Evolutionary conservation across 2,797 vertebrate species (phyloP).

Genomic region (Graptemys geographica): DNA sequence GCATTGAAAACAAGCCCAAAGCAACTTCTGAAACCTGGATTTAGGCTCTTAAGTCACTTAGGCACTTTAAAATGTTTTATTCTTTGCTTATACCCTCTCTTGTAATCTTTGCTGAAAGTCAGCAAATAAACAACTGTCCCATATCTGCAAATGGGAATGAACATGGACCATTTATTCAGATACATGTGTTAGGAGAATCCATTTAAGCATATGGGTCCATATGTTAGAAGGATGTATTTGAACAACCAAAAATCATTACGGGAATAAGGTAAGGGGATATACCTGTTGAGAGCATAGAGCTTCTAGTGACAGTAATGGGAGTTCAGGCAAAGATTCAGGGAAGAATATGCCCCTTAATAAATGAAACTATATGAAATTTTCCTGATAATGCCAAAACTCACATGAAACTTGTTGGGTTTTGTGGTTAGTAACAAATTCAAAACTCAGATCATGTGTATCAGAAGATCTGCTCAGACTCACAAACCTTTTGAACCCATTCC

Average conservation of each 20-base stretch:
- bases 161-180: background rate
- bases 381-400: background rate
- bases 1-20: background rate
- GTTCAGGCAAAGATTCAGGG: conserved; percentile 5
- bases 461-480: background rate
- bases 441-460: background rate
- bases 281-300: background rate
- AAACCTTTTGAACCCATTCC: conserved; percentile 3
- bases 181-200: background rate
- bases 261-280: conserved; percentile 5
- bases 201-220: background rate
- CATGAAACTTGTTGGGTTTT: background rate
- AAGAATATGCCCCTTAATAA: background rate
- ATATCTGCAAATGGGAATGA: background rate
- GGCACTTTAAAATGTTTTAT: background rate
- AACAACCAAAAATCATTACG: background rate
- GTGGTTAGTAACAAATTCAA: background rate
- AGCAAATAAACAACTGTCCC: background rate
- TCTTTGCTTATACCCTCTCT: background rate
- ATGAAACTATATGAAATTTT: background rate
- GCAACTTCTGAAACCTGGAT: background rate
- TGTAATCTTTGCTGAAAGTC: background rate
- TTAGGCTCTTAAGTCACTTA: background rate
- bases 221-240: background rate
- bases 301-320: background rate